Evolutionary conservation across 1,140 invertebrate species (phyloP).

Genomic region (Lamellibrachia luymesi): DNA sequence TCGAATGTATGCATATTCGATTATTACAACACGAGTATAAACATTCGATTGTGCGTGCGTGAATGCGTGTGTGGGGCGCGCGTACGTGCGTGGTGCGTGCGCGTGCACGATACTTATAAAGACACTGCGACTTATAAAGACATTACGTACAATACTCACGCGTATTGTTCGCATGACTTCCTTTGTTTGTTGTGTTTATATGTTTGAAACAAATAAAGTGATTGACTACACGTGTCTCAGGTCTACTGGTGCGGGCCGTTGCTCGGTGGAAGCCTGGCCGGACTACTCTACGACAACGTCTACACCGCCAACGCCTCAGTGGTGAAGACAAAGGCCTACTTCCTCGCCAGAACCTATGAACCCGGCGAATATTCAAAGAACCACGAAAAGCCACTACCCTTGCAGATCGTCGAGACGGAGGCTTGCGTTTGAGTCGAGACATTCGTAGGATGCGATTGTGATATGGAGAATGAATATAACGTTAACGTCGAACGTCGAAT

Average conservation of each 20-base stretch:
- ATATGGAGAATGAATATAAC: background rate
- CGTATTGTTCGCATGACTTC: too few species aligned
- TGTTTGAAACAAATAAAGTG: too few species aligned
- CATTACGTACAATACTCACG: too few species aligned
- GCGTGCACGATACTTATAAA: background rate
- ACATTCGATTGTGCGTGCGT: too few species aligned
- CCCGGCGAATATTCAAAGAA: background rate
- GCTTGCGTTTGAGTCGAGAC: background rate
- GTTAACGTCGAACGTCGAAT: background rate
- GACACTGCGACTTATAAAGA: background rate
- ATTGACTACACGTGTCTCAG: slow-evolving; percentile 50
- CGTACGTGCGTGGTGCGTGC: too few species aligned
- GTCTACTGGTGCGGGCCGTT: slow-evolving; percentile 90
- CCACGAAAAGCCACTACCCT: background rate
- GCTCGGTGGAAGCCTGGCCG: slow-evolving; percentile 72
- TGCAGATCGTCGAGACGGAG: background rate
- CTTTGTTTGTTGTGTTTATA: too few species aligned
- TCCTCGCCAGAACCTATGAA: background rate
- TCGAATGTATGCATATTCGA: too few species aligned
- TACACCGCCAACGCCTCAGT: slow-evolving; percentile 16
- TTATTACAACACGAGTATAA: too few species aligned
- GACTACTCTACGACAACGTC: slow-evolving; percentile 67
- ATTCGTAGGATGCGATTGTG: background rate
- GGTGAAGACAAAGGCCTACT: background rate
- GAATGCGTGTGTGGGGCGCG: too few species aligned